These are phyloP conservation scores for Galeruca laticollis DNA, from an alignment of 2,888 invertebrate genomes.

Conservation along the genomic window DNA sequence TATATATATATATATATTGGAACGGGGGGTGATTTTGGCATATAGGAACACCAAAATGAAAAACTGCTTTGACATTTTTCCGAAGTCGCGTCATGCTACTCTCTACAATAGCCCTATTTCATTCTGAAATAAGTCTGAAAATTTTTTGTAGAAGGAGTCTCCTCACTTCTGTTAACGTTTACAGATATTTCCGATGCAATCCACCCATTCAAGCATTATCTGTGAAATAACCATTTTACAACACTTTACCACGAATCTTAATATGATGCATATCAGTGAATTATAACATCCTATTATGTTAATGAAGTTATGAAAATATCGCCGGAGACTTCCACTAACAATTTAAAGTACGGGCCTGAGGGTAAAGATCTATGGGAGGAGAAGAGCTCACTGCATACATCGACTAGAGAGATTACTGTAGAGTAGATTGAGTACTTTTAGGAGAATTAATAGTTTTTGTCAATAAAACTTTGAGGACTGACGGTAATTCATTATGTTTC, in stretches of 20 bases:
- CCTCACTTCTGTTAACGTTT: no score
- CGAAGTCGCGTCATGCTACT: no score
- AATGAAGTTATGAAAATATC: not conserved
- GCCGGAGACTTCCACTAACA: not conserved
- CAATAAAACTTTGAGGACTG: slow-evolving; percentile 34
- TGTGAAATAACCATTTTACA: no score
- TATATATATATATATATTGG: no score
- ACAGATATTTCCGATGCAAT: no score
- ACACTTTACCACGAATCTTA: not conserved
- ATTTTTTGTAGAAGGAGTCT: no score
- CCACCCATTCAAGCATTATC: no score
- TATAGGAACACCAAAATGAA: no score
- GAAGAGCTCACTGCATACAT: slow-evolving; percentile 31
- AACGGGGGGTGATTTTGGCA: no score
- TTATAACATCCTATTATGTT: not conserved
- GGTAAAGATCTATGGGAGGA: not conserved
- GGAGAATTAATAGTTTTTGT: slow-evolving; percentile 40
- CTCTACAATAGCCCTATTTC: no score
- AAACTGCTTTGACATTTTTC: no score
- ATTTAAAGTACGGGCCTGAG: not conserved
- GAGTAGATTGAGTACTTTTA: slow-evolving; percentile 29
- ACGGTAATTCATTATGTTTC: slow-evolving; percentile 26
- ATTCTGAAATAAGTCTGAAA: no score
- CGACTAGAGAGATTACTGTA: slow-evolving; percentile 28
- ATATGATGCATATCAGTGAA: not conserved